Conservation (phyloP, 2,888 invertebrate genomes). For the Pandemis corylana region DNA sequence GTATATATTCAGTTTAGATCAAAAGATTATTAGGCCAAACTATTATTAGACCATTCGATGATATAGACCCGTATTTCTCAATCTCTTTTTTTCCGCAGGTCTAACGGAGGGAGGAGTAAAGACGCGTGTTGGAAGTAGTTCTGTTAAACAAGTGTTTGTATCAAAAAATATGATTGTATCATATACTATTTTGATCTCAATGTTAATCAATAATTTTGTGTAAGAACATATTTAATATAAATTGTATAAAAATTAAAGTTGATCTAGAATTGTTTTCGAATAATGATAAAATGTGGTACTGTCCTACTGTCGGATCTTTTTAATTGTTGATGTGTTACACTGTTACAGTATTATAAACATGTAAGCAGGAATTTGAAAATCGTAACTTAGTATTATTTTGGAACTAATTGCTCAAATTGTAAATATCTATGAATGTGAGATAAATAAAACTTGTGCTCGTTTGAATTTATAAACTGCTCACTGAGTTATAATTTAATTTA, state of each 20-base stretch:
- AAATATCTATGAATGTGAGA: neutral
- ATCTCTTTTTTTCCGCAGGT: constrained; percentile 46
- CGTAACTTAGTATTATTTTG: neutral
- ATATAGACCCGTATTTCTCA: too few species aligned
- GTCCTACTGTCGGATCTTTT: neutral
- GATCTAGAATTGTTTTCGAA: neutral
- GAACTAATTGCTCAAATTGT: constrained; percentile 4
- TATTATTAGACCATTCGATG: too few species aligned
- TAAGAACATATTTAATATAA: neutral
- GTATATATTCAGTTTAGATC: too few species aligned
- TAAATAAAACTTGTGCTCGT: neutral
- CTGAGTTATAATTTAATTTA: neutral
- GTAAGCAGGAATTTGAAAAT: neutral
- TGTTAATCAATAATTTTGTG: constrained; percentile 34
- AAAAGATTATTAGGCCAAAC: too few species aligned
- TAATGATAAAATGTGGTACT: neutral
- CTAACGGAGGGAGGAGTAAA: constrained; percentile 55
- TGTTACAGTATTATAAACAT: neutral
- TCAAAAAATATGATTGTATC: constrained; percentile 5
- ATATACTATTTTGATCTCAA: constrained; percentile 40
- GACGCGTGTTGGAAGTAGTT: constrained; percentile 46
- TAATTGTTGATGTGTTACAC: neutral
- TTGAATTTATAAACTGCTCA: neutral
- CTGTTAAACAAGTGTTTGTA: constrained; percentile 19
- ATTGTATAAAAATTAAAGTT: constrained; percentile 1